phyloP scores from a whole-genome alignment of 2,113 vertebrate genomes.

The Gavia stellata region DNA sequence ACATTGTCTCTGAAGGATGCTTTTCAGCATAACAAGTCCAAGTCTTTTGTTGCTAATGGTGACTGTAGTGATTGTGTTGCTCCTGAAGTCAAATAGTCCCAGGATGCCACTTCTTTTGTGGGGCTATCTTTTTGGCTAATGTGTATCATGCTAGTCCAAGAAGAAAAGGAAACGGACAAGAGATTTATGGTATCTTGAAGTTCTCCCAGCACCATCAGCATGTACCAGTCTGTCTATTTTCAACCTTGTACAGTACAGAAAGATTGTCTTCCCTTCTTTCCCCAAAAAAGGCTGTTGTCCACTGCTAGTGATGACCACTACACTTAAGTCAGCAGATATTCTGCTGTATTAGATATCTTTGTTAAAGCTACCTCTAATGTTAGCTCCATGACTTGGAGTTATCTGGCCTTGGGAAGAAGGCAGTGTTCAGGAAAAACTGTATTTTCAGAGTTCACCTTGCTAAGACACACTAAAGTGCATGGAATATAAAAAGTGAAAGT shows the following conservation, averaged over 20 bases:
- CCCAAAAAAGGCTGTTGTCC: neutral
- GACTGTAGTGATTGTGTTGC: neutral
- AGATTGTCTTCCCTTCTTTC: neutral
- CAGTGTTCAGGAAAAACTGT: rapidly evolving
- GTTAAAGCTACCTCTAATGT: neutral
- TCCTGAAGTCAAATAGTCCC: neutral
- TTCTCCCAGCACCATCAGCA: neutral
- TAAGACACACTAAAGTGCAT: neutral
- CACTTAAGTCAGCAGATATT: neutral
- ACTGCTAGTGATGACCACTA: neutral
- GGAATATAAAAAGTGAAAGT: neutral
- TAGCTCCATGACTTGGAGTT: neutral
- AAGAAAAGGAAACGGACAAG: neutral
- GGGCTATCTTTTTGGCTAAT: neutral
- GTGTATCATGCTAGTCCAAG: neutral
- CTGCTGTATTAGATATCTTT: neutral
- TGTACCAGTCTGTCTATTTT: neutral
- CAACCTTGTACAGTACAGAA: neutral
- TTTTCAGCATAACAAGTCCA: neutral
- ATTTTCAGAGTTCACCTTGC: neutral
- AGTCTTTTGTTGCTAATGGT: neutral
- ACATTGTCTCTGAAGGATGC: neutral
- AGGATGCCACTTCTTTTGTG: neutral
- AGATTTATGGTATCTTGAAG: neutral
- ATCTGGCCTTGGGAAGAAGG: neutral